phyloP scores from a whole-genome alignment of 2,797 vertebrate species.

The Liasis olivaceus region DNA sequence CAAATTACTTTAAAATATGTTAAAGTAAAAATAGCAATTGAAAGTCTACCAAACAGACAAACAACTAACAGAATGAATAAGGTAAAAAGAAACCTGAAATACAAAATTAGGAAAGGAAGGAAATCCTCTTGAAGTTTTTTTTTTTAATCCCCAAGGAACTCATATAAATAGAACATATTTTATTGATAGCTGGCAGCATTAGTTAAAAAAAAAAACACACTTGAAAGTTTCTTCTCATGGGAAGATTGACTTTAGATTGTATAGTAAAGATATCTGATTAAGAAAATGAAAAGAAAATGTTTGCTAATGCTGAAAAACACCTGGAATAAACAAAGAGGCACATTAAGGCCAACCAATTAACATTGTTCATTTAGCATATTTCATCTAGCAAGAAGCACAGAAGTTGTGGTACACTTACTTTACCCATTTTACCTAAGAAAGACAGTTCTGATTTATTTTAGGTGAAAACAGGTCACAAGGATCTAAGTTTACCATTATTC shows the following conservation, averaged over 20 bases:
- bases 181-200: neutral
- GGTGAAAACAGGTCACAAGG: too few relatives aligned
- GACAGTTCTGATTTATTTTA: too few relatives aligned
- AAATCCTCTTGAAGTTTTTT: neutral
- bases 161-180: constrained; percentile 8
- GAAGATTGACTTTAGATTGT: neutral
- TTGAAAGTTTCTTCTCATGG: constrained; percentile 22
- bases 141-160: neutral
- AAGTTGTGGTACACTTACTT: neutral
- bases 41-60: constrained; percentile 29
- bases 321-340: neutral
- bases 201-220: neutral
- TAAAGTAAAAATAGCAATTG: constrained; percentile 48
- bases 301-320: neutral
- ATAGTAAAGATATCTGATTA: neutral
- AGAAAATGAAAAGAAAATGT: constrained; percentile 2
- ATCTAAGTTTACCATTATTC: too few relatives aligned
- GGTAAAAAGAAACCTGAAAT: neutral
- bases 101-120: neutral
- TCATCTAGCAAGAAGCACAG: neutral
- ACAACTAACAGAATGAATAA: constrained; percentile 31
- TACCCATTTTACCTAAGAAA: neutral
- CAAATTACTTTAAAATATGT: constrained; percentile 58
- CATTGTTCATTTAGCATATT: neutral
- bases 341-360: neutral